These are phyloP conservation scores for Porites cylindrica DNA, from an alignment of 92 coral and sea anemone species.

Conservation along the genomic window DNA sequence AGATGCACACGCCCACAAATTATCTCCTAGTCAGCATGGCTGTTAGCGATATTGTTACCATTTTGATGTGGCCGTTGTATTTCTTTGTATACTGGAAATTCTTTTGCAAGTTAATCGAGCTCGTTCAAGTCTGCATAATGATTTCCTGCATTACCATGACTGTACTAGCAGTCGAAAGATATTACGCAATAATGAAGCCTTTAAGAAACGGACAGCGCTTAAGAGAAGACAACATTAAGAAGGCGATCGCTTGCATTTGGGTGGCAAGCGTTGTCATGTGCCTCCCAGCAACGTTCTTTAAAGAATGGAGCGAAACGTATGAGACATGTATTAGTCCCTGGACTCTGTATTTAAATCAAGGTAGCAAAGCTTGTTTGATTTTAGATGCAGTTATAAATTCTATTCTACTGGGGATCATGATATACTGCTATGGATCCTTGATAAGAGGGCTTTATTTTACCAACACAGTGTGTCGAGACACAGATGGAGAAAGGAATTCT, in stretches of 20 bases:
- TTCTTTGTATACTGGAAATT: neutral
- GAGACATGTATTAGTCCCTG: neutral
- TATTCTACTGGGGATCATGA: neutral
- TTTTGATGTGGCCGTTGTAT: neutral
- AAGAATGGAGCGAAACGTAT: neutral
- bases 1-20: neutral
- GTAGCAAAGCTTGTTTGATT: too few relatives aligned
- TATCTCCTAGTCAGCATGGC: too few relatives aligned
- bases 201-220: neutral
- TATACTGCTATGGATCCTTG: neutral
- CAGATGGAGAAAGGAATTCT: neutral
- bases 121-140: neutral
- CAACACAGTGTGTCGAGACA: neutral
- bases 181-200: neutral
- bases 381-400: too few relatives aligned
- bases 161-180: neutral
- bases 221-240: neutral
- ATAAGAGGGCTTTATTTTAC: neutral
- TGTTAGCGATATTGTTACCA: neutral
- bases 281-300: too few relatives aligned
- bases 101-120: neutral
- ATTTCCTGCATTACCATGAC: neutral
- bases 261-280: neutral
- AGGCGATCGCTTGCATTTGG: neutral
- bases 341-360: neutral